Evolutionary conservation across 2,888 invertebrate species (phyloP), one percentile per base, ranked within the genome.

Genomic region (Leptopilina drosophilae): DNA sequence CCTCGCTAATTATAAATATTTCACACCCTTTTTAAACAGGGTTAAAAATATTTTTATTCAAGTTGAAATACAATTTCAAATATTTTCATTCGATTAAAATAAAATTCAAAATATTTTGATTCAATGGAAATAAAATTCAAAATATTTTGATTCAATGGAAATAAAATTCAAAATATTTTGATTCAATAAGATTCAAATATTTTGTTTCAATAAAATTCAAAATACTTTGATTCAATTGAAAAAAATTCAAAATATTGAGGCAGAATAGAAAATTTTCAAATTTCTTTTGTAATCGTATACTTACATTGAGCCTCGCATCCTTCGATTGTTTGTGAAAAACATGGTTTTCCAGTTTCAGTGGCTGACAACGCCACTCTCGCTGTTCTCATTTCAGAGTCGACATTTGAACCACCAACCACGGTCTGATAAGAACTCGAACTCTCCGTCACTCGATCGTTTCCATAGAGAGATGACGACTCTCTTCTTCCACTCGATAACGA

Each of bases 271-370:
- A 56, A 12, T 56, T 56, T 56, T 42, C 8, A 42, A 73, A 5
- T 26, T 73, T 8, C 15, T 66, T 59, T 59, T 15, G 26, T 42
- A 5, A 2, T 15, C 2, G 49, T 12, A 42, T 1, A 95, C 96
- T 96, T 94, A 97, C 96, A 95, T 94, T 96, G 96, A 85, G 96
- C 95, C 88, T 94, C 95, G 84, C 94, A 94, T 87, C 96, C 96
- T 90, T 95, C 95, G 80, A 97, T 93, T 67, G 96, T 95, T 91
- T 95, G 95, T 42, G 94, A 93, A 88, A 97, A 96, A 78, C 94
- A 92, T 1, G 97, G 97, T 85, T 93, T 95, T 81, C 95, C 95
- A 80, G 94, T 93, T 53, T 88, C 90, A 20, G 80, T 87, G 84
- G 91, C 85, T 81, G 90, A 82, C 77, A 85, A 77, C 2, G 88